phyloP scores from a whole-genome alignment of 2,797 vertebrate genomes.

The Epinephelus coioides region DNA sequence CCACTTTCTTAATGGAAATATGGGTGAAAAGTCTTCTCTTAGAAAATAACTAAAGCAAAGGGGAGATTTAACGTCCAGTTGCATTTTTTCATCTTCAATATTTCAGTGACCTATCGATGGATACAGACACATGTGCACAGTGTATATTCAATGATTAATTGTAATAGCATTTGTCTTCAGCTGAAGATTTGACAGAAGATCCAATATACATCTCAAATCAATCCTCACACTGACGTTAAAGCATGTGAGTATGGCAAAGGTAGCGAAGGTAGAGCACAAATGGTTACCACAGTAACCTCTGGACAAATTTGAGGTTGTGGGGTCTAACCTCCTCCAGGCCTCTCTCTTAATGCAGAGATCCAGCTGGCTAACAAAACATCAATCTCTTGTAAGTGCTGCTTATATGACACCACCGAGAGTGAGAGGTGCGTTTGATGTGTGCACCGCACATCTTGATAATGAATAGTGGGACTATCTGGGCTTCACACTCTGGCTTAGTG shows the following conservation, averaged over 20 bases:
- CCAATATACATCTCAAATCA: not conserved
- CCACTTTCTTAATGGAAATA: no score
- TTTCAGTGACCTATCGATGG: no score
- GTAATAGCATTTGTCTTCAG: constrained; percentile 1
- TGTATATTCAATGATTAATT: constrained; percentile 5
- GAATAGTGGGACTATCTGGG: constrained; percentile 69
- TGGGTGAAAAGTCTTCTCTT: no score
- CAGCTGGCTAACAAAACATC: constrained; percentile 55
- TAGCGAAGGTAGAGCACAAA: not conserved
- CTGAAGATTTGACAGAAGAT: not conserved
- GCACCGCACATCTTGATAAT: constrained; percentile 71
- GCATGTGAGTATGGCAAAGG: not conserved
- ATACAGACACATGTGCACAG: no score
- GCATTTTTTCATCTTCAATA: no score
- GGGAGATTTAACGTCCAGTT: no score
- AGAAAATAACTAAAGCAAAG: no score
- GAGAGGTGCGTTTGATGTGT: constrained; percentile 56
- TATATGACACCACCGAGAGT: constrained; percentile 54
- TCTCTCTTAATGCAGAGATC: constrained; percentile 28
- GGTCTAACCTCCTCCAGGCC: constrained; percentile 11
- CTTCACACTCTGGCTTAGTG: constrained; percentile 65
- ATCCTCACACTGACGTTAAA: not conserved
- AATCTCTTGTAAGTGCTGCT: constrained; percentile 50
- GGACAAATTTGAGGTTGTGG: constrained; percentile 29
- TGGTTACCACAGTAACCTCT: constrained; percentile 41